Percentiles rank a stretch among this genome's conserved stretches.
Evolutionary conservation across 2,888 invertebrate species (phyloP).

Genomic region (Shargacucullia verbasci): DNA sequence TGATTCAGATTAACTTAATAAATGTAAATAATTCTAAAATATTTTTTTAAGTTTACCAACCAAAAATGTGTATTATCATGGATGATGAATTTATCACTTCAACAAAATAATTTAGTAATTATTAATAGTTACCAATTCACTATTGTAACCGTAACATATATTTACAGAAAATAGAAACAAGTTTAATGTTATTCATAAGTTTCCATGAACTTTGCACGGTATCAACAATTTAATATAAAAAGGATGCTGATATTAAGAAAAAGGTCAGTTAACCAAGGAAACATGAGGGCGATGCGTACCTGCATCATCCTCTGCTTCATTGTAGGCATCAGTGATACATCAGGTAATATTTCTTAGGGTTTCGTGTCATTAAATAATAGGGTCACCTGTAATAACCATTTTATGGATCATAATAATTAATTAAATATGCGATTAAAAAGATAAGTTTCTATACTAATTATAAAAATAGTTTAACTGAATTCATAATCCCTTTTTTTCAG

Average conservation of each 20-base stretch:
- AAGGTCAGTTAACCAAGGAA: slow-evolving; percentile 68
- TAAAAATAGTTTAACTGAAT: too few species aligned
- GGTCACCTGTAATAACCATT: too few species aligned
- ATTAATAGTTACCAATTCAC: too few species aligned
- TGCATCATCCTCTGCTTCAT: slow-evolving; percentile 65
- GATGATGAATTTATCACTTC: too few species aligned
- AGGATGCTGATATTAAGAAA: slow-evolving; percentile 68
- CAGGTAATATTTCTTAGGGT: slow-evolving; percentile 63
- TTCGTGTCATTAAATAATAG: slow-evolving; percentile 20
- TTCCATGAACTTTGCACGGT: slow-evolving; percentile 71
- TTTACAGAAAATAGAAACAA: too few species aligned
- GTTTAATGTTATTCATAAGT: slow-evolving; percentile 60
- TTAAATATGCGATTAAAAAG: neutral
- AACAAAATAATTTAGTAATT: too few species aligned
- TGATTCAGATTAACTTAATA: too few species aligned
- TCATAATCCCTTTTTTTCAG: slow-evolving; percentile 62
- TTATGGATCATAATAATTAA: neutral
- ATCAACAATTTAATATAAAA: slow-evolving; percentile 77
- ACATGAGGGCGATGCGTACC: slow-evolving; percentile 72
- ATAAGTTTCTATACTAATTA: neutral
- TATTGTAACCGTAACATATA: too few species aligned
- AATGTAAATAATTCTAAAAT: too few species aligned
- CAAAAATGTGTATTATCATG: too few species aligned
- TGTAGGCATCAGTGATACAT: slow-evolving; percentile 59
- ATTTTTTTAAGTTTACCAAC: too few species aligned